phyloP scores from a whole-genome alignment of 2,797 vertebrate genomes.

The Myotis findleyi region DNA sequence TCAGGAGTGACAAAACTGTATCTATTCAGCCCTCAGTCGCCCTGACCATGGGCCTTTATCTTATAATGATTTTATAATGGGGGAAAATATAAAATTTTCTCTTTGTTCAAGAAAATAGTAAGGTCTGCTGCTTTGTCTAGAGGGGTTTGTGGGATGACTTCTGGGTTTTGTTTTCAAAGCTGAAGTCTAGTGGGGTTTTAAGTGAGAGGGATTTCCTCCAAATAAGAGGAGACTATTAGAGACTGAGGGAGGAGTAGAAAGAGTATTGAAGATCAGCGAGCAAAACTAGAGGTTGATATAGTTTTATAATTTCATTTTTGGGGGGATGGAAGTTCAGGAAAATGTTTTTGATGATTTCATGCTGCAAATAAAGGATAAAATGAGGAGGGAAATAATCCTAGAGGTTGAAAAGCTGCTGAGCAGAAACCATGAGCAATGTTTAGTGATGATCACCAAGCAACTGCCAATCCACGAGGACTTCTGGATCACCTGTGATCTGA shows the following conservation, averaged over 20 bases:
- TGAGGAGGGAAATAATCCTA: background rate
- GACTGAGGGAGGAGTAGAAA: background rate
- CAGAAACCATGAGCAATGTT: background rate
- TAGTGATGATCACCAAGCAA: background rate
- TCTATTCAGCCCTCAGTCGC: background rate
- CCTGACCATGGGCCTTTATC: background rate
- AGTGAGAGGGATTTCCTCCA: background rate
- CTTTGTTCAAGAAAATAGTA: slow-evolving; percentile 15
- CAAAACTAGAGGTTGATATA: background rate
- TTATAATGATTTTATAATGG: slow-evolving; percentile 10
- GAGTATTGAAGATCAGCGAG: background rate
- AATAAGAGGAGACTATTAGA: background rate
- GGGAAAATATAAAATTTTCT: background rate
- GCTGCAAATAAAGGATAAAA: background rate
- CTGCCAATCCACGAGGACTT: background rate
- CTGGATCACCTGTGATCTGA: background rate
- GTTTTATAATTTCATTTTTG: background rate
- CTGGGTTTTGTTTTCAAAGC: slow-evolving; percentile 10
- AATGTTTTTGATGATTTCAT: background rate
- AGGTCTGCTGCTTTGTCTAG: background rate
- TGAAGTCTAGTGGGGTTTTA: background rate
- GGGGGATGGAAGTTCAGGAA: background rate
- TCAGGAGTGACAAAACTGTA: background rate
- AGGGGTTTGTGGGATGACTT: background rate
- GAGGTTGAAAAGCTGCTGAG: background rate